Percentiles rank a stretch among this genome's conserved stretches.
Conservation (phyloP, 2,113 vertebrate species). For the Tragulus kanchil region DNA sequence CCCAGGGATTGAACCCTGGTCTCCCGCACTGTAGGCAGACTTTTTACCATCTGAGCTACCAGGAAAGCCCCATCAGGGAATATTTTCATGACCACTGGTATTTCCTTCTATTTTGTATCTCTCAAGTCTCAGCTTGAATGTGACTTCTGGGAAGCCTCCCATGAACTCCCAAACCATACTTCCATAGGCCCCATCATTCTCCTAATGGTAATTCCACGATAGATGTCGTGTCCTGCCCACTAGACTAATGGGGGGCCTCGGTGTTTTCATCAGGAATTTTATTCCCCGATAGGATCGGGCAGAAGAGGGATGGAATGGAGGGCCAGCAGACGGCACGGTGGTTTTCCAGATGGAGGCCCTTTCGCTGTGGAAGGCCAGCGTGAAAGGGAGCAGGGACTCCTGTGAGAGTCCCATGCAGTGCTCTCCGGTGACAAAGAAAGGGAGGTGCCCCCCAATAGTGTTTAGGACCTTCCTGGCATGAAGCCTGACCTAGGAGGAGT, state of each 20-base stretch:
- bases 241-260: too few relatives aligned
- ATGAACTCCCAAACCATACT: background rate
- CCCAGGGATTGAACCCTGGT: too few relatives aligned
- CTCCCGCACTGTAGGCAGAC: too few relatives aligned
- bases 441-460: background rate
- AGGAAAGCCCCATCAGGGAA: too few relatives aligned
- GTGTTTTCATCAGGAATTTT: too few relatives aligned
- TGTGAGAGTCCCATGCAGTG: rapidly evolving
- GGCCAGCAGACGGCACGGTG: rapidly evolving
- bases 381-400: too few relatives aligned
- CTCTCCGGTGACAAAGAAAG: background rate
- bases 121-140: background rate
- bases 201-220: background rate
- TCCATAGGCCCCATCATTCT: background rate
- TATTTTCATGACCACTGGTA: background rate
- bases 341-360: background rate
- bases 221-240: background rate
- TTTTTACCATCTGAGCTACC: too few relatives aligned
- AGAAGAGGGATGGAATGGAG: background rate
- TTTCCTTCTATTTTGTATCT: background rate
- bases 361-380: background rate
- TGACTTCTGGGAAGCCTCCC: background rate
- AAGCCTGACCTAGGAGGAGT: background rate
- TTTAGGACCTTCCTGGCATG: background rate
- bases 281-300: too few relatives aligned